Percentiles rank a stretch among this genome's conserved stretches.
phyloP scores from a whole-genome alignment of 2,888 invertebrate genomes.

The Temnothorax ravouxi region DNA sequence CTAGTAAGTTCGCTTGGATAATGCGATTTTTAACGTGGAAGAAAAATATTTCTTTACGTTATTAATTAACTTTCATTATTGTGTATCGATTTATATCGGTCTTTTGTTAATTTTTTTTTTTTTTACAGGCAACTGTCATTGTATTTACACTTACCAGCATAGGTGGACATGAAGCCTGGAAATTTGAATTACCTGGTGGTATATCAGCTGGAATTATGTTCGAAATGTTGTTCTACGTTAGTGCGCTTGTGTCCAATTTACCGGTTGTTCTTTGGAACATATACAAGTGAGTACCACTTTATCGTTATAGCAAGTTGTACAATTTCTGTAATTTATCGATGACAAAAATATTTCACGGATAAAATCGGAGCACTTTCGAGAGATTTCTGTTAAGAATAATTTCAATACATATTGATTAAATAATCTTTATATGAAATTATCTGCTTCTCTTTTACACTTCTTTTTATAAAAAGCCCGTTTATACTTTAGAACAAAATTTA shows the following conservation, averaged over 20 bases:
- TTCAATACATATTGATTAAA: neutral
- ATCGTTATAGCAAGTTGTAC: neutral
- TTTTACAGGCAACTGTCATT: slow-evolving; percentile 87
- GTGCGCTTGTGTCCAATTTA: slow-evolving; percentile 94
- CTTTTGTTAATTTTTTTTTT: neutral
- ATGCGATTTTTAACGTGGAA: neutral
- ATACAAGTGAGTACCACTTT: slow-evolving; percentile 90
- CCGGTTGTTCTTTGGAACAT: slow-evolving; percentile 97
- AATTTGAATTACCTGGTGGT: slow-evolving; percentile 91
- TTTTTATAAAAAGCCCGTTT: neutral
- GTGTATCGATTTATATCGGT: slow-evolving; percentile 9
- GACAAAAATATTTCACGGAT: neutral
- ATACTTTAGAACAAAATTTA: neutral
- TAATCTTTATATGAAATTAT: neutral
- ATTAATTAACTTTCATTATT: neutral
- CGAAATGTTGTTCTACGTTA: slow-evolving; percentile 94
- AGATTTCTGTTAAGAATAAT: neutral
- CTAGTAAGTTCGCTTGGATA: slow-evolving; percentile 90
- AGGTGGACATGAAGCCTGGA: slow-evolving; percentile 94
- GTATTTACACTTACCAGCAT: slow-evolving; percentile 89
- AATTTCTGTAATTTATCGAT: neutral
- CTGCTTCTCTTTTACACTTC: neutral
- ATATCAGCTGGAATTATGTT: slow-evolving; percentile 93
- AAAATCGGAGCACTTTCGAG: neutral
- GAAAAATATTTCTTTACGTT: neutral